phyloP scores from a whole-genome alignment of 2,113 vertebrate species.

The Muscicapa adusta region DNA sequence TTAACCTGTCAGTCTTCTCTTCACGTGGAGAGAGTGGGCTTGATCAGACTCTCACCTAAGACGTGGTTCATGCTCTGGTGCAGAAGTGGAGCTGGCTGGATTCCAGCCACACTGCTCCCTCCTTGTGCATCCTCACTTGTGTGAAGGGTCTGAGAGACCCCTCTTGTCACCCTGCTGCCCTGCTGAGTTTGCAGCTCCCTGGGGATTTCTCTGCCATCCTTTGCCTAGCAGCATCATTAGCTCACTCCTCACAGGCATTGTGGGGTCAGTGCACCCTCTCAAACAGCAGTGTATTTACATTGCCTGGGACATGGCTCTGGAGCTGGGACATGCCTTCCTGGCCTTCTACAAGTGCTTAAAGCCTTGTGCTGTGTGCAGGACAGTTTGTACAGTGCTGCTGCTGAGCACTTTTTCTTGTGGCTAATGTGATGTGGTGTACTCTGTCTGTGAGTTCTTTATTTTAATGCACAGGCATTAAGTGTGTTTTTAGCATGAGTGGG shows the following conservation, averaged over 20 bases:
- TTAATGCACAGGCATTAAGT: not conserved
- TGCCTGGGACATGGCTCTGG: not conserved
- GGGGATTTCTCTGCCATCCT: fast-evolving
- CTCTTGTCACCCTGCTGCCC: not conserved
- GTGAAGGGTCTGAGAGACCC: not conserved
- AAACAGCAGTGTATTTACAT: fast-evolving
- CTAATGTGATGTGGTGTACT: not conserved
- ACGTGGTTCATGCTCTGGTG: fast-evolving
- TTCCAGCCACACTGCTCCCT: not conserved
- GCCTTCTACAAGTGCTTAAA: not conserved
- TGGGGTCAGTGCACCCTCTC: not conserved
- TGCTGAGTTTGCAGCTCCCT: not conserved
- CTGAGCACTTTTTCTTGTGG: not conserved
- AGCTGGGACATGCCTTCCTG: not conserved
- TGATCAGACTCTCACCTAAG: not conserved
- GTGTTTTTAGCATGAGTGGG: fast-evolving
- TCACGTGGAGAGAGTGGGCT: not conserved
- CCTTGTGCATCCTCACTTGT: not conserved
- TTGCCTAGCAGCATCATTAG: not conserved
- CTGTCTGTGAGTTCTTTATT: not conserved
- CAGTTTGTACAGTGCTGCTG: not conserved
- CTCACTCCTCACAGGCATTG: not conserved
- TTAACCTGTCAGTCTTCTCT: not conserved
- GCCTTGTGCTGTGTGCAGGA: not conserved
- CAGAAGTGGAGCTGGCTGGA: not conserved